These are phyloP conservation scores for Brenthis daphne DNA, from an alignment of 2,888 invertebrate species.

Conservation along the genomic window DNA sequence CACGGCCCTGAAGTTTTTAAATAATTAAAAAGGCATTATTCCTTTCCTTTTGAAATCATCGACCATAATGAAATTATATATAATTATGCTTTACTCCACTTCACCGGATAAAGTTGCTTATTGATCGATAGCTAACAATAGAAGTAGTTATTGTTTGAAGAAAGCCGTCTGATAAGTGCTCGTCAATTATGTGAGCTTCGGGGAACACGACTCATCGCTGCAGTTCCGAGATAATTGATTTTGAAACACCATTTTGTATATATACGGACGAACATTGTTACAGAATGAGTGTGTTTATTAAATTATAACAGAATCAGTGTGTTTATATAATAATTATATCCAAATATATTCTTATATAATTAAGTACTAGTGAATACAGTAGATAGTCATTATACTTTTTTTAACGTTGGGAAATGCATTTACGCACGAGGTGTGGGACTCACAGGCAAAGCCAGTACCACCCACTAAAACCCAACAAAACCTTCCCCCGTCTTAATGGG, in stretches of 20 bases:
- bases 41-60: not conserved
- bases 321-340: not conserved
- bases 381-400: too few relatives aligned
- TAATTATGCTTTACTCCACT: not conserved
- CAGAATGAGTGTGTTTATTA: not conserved
- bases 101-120: not conserved
- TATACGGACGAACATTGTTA: not conserved
- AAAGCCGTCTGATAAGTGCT: conserved; percentile 22
- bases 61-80: not conserved
- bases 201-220: conserved; percentile 8
- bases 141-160: conserved; percentile 26
- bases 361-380: too few relatives aligned
- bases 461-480: too few relatives aligned
- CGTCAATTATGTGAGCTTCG: conserved; percentile 25
- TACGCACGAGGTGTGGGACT: too few relatives aligned
- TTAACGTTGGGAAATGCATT: too few relatives aligned
- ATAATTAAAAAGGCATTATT: too few relatives aligned
- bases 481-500: too few relatives aligned
- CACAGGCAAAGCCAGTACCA: too few relatives aligned
- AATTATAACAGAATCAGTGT: not conserved
- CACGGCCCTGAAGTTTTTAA: too few relatives aligned
- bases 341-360: too few relatives aligned
- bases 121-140: conserved; percentile 26
- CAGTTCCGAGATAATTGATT: conserved; percentile 33
- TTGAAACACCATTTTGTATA: conserved; percentile 2